Evolutionary conservation across 2,113 vertebrate species (phyloP), one percentile per base, ranked within the genome.

Genomic region (Murina feae): DNA sequence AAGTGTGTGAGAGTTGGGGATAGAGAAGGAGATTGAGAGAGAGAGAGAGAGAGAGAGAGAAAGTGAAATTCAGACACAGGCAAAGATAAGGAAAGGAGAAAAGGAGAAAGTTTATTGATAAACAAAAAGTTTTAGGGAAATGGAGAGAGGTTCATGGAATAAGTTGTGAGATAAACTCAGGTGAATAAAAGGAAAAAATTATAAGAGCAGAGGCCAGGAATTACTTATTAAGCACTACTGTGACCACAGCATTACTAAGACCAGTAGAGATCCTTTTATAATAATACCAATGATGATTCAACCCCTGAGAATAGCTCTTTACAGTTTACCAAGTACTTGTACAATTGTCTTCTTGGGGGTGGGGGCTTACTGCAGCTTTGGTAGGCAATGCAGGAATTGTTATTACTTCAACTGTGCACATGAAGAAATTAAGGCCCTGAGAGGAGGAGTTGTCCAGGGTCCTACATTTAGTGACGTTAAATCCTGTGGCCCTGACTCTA

Each of bases 1-100:
- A 98, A 99, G 32, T 20, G 0, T 47, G 53, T 44, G 13, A 39
- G 86, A 37, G 1, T 74, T 44, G 13, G 30, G 37, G 30, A 69
- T 35, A 32, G 69, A 71, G 66, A 63, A 30, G 37, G 42, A 44
- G 42, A 44, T 6, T 9, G 32, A 75, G 0, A 9, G n/a, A 10
- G 32, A 10, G 30, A 96, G 47, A 39, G 32, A 25, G 25, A 53
- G 30, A 92, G 35, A 66, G 18, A 75, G 32, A 65, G 86, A 39
- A 0, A 74, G 58, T 17, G 30, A 79, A 93, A 47, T 69, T 25
- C 37, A 51, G 55, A 44, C 44, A 44, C 44, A 80, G 32, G 44
- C 2, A 94, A 18, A 35, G 4, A 18, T 5, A 63, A 71, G 47
- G 47, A 51, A 74, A 80, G 4, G 63, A 71, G 47, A 47, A 51